These are phyloP conservation scores for Tylochromis polylepis DNA, from an alignment of 2,113 vertebrate genomes.

Conservation along the genomic window DNA sequence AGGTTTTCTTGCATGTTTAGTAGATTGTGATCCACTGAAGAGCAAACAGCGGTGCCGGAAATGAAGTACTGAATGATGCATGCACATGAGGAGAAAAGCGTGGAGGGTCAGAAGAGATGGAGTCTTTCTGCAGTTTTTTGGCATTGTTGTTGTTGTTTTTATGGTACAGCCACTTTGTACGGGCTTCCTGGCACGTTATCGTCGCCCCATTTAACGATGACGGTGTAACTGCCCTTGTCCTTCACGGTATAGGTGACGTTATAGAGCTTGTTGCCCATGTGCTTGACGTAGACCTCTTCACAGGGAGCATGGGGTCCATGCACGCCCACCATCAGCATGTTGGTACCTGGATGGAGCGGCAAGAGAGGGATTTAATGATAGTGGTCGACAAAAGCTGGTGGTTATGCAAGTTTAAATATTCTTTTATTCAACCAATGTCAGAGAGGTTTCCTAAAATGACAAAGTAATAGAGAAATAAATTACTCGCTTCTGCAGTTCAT, in stretches of 20 bases:
- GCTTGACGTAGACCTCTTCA: slow-evolving; percentile 91
- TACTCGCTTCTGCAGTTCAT: not conserved
- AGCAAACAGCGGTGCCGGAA: not conserved
- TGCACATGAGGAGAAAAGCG: not conserved
- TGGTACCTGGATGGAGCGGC: slow-evolving; percentile 74
- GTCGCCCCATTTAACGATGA: slow-evolving; percentile 92
- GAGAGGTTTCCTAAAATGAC: not conserved
- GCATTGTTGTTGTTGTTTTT: slow-evolving; percentile 15
- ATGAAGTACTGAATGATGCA: not conserved
- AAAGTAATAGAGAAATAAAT: not conserved
- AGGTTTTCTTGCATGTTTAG: slow-evolving; percentile 46
- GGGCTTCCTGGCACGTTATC: slow-evolving; percentile 87
- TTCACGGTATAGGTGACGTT: slow-evolving; percentile 90
- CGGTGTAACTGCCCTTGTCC: slow-evolving; percentile 89
- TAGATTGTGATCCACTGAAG: not conserved
- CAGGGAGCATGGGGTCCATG: slow-evolving; percentile 89
- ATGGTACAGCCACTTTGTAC: slow-evolving; percentile 84
- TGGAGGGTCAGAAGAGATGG: not conserved
- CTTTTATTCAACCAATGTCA: not conserved
- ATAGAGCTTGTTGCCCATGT: slow-evolving; percentile 87
- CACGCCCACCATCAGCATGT: slow-evolving; percentile 94
- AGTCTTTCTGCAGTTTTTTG: slow-evolving; percentile 12
- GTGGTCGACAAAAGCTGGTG: not conserved
- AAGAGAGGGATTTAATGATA: not conserved
- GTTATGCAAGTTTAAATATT: not conserved